Percentiles rank a stretch among this genome's conserved stretches.
phyloP scores from a whole-genome alignment of 2,797 vertebrate species.

The Hephaestus fuliginosus region DNA sequence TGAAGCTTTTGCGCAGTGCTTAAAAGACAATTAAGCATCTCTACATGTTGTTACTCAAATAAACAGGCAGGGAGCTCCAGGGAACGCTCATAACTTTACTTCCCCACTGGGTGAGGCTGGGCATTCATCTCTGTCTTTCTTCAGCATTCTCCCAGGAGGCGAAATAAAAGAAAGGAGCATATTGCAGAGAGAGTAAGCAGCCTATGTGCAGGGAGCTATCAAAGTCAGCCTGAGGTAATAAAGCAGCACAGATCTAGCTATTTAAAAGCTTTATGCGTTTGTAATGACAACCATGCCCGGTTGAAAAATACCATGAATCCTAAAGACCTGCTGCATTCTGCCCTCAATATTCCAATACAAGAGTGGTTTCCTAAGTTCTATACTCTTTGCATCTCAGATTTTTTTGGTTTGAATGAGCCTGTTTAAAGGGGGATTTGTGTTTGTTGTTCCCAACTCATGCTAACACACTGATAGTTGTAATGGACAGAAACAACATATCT shows the following conservation, averaged over 20 bases:
- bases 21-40: conserved; percentile 44
- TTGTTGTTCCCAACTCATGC: conserved; percentile 2
- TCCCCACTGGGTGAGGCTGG: conserved; percentile 31
- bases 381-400: neutral
- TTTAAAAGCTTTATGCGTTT: conserved; percentile 40
- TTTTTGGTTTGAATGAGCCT: neutral
- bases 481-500: conserved; percentile 40
- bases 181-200: conserved; percentile 18
- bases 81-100: conserved; percentile 30
- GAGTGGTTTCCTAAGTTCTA: neutral
- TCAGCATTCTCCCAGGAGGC: conserved; percentile 33
- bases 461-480: conserved; percentile 31
- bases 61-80: conserved; percentile 29
- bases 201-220: conserved; percentile 30
- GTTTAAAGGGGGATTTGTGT: neutral
- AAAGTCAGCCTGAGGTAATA: conserved; percentile 49
- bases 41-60: conserved; percentile 38
- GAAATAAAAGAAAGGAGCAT: conserved; percentile 36
- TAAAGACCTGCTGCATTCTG: conserved; percentile 10
- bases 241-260: conserved; percentile 50
- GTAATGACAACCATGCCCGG: conserved; percentile 41
- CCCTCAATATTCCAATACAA: neutral
- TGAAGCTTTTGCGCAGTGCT: conserved; percentile 16
- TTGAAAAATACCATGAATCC: conserved; percentile 43
- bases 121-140: conserved; percentile 38